Percentiles rank a stretch among this genome's conserved stretches.
These are phyloP conservation scores for Chelonus insularis DNA, from an alignment of 1,140 invertebrate species.

Conservation along the genomic window DNA sequence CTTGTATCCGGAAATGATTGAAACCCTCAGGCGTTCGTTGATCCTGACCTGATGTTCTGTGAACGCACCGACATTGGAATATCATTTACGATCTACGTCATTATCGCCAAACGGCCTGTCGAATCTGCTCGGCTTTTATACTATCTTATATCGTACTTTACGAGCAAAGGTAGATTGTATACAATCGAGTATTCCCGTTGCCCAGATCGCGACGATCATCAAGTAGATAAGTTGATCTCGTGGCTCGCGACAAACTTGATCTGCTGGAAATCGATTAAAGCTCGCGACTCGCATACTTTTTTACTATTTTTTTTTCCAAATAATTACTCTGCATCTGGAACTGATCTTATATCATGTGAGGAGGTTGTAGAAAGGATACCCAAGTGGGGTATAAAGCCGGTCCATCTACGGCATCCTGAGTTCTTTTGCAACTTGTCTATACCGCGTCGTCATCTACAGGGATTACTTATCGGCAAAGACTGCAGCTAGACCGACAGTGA, in stretches of 20 bases:
- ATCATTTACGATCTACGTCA: slow-evolving; percentile 22
- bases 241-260: slow-evolving; percentile 15
- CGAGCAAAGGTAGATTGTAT: slow-evolving; percentile 1
- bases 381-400: neutral
- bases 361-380: neutral
- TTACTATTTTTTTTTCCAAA: neutral
- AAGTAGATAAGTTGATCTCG: neutral
- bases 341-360: slow-evolving; percentile 18
- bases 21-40: neutral
- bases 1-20: slow-evolving; percentile 1
- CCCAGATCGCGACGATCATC: slow-evolving; percentile 6
- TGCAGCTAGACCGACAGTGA: no score
- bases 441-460: neutral
- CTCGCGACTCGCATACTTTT: neutral
- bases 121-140: slow-evolving; percentile 15
- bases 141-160: slow-evolving; percentile 11
- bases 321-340: neutral
- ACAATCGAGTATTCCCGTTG: slow-evolving; percentile 16
- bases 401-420: slow-evolving; percentile 26
- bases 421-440: neutral
- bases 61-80: neutral
- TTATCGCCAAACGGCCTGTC: slow-evolving; percentile 13
- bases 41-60: neutral
- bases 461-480: slow-evolving; percentile 9
- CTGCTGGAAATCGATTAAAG: neutral